Percentiles rank a stretch among this genome's conserved stretches.
Evolutionary conservation across 1,140 invertebrate species (phyloP).

Genomic region (Zaprionus capensis): DNA sequence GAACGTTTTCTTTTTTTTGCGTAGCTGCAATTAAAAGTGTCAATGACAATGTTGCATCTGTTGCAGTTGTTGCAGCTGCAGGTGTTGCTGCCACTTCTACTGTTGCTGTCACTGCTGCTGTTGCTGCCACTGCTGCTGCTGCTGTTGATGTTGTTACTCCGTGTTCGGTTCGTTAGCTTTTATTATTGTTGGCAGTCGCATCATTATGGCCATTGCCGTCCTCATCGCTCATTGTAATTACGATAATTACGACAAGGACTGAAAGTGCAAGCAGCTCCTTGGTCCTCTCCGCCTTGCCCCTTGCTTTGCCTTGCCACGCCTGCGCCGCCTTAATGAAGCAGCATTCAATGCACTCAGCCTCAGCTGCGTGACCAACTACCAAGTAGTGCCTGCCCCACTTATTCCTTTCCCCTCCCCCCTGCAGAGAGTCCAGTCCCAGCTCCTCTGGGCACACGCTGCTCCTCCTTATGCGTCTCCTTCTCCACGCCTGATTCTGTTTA

Average conservation of each 20-base stretch:
- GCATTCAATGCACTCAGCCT: constrained; percentile 61
- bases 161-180: constrained; percentile 67
- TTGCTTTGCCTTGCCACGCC: neutral
- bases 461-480: neutral
- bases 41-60: constrained; percentile 60
- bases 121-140: neutral
- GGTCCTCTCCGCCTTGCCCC: neutral
- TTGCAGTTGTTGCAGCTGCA: constrained; percentile 21
- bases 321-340: constrained; percentile 71
- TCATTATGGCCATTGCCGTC: constrained; percentile 54
- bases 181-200: constrained; percentile 65
- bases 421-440: neutral
- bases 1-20: constrained; percentile 42
- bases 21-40: constrained; percentile 72
- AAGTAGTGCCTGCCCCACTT: neutral
- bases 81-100: constrained; percentile 24
- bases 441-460: neutral
- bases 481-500: constrained; percentile 46
- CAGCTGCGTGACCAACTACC: constrained; percentile 16
- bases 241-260: constrained; percentile 75
- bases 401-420: neutral
- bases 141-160: constrained; percentile 40
- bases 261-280: constrained; percentile 51
- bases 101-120: neutral
- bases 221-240: constrained; percentile 77